phyloP scores from a whole-genome alignment of 2,888 invertebrate species.

The Suillia variegata region DNA sequence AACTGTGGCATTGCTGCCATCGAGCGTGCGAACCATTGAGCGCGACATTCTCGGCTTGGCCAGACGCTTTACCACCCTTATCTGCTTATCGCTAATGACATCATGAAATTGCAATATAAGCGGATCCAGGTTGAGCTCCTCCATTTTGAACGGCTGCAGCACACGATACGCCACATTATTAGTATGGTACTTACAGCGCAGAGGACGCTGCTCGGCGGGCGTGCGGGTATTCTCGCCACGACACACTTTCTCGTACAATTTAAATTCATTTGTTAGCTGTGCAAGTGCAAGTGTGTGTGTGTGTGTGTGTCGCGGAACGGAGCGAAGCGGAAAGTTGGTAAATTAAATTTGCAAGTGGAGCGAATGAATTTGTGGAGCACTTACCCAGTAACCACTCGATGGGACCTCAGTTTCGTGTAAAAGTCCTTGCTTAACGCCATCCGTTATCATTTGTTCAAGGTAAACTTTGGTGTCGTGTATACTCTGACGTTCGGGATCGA shows the following conservation, averaged over 20 bases:
- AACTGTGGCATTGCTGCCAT: slow-evolving; percentile 79
- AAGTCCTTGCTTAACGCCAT: slow-evolving; percentile 42
- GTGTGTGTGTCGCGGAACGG: not conserved
- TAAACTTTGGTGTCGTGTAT: slow-evolving; percentile 85
- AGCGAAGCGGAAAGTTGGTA: not conserved
- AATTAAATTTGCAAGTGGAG: not conserved
- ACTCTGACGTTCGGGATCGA: slow-evolving; percentile 79
- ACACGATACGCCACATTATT: slow-evolving; percentile 33
- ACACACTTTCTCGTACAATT: slow-evolving; percentile 61
- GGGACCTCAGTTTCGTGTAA: slow-evolving; percentile 35
- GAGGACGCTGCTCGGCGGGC: slow-evolving; percentile 26
- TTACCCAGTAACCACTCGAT: slow-evolving; percentile 39
- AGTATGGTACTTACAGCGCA: slow-evolving; percentile 41
- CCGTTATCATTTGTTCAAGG: slow-evolving; percentile 78
- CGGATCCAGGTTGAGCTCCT: slow-evolving; percentile 64
- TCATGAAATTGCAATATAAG: slow-evolving; percentile 65
- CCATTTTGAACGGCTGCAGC: slow-evolving; percentile 61
- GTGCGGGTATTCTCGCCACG: slow-evolving; percentile 38
- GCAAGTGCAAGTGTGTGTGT: not conserved
- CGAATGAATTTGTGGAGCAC: not conserved
- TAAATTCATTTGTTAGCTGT: slow-evolving; percentile 40
- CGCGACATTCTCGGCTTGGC: slow-evolving; percentile 63
- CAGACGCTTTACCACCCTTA: slow-evolving; percentile 63
- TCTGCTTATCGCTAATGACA: slow-evolving; percentile 65
- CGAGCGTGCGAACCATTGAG: slow-evolving; percentile 75